Base-by-base conservation (phyloP, 2,113 vertebrate genomes). In the Anarhynchus alexandrinus region DNA sequence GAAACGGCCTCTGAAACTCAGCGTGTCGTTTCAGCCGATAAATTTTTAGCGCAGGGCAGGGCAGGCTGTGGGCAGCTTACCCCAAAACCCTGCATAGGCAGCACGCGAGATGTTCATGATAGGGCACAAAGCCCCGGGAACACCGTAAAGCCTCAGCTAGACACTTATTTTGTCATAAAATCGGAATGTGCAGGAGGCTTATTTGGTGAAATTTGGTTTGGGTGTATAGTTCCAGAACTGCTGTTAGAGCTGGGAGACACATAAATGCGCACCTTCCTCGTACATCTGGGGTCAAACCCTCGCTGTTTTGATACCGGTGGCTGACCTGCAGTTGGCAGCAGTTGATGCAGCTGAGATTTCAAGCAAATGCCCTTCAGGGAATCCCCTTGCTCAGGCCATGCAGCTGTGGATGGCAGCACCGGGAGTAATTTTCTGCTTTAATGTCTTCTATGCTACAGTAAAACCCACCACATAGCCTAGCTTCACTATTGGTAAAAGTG, bases 11-110 rank as follows among this genome's bases (percentile, higher is more conserved):
- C 87, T 47, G 88, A 62, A 34, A 67, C 29, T 42, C 72, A 17
- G 40, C 0, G 0, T 21, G 1, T 27, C n/a, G 12, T 66, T 86
- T 91, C 49, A 65, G 65, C n/a, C 1, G 3, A 34, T 23, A 23
- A 8, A 3, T 79, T 79, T 82, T 76, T 69, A 69, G 82, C 38
- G 57, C 1, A 1, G 32, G 12, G 27, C 80, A 42, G 58, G 52
- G 34, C 52, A 30, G 47, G 23, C 38, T 12, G 6, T 12, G 27
- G 43, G 38, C 23, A 36, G 14, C 42, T 62, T 42, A 74, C 29
- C 29, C 47, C 4, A 1, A 69, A 64, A 86, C 27, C 20, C 29
- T 71, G n/a, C 62, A 52, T 0, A 8, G 38, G 36, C 36, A 69
- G 13, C 4, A 13, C 0, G 1, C 0, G 5, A 34, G 51, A 10